Conservation (phyloP, 1,140 invertebrate species). For the Tetramorium alpestre region DNA sequence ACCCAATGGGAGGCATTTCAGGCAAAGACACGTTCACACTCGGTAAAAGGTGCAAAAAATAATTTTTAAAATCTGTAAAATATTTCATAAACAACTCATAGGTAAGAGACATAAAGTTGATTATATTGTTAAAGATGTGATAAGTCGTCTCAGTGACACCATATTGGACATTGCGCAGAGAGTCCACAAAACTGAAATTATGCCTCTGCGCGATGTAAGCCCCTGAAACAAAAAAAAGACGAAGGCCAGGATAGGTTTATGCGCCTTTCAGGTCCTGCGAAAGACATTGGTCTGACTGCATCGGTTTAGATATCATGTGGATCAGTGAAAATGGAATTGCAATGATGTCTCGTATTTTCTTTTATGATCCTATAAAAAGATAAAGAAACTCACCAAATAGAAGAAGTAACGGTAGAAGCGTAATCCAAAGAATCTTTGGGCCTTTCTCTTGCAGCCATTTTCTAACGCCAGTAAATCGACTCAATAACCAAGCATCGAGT, state of each 20-base stretch:
- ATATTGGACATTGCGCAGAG: constrained; percentile 80
- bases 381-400: constrained; percentile 77
- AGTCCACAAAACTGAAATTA: constrained; percentile 81
- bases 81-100: constrained; percentile 80
- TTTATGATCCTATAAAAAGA: constrained; percentile 10
- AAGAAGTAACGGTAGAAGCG: constrained; percentile 77
- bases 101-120: constrained; percentile 75
- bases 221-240: constrained; percentile 85
- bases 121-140: constrained; percentile 79
- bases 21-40: constrained; percentile 78
- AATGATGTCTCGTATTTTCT: constrained; percentile 9
- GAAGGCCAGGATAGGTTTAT: constrained; percentile 78
- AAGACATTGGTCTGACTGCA: constrained; percentile 52
- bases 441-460: constrained; percentile 68
- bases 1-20: constrained; percentile 77
- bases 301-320: constrained; percentile 38
- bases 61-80: constrained; percentile 77
- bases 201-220: constrained; percentile 82
- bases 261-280: constrained; percentile 60
- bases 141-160: constrained; percentile 80
- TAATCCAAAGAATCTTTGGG: constrained; percentile 77
- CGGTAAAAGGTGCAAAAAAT: constrained; percentile 70
- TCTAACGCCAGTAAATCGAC: constrained; percentile 74
- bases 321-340: constrained; percentile 39
- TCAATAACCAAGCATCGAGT: constrained; percentile 82